Base-by-base conservation (phyloP, 23 tunicate species). In the Trididemnum clinides region DNA sequence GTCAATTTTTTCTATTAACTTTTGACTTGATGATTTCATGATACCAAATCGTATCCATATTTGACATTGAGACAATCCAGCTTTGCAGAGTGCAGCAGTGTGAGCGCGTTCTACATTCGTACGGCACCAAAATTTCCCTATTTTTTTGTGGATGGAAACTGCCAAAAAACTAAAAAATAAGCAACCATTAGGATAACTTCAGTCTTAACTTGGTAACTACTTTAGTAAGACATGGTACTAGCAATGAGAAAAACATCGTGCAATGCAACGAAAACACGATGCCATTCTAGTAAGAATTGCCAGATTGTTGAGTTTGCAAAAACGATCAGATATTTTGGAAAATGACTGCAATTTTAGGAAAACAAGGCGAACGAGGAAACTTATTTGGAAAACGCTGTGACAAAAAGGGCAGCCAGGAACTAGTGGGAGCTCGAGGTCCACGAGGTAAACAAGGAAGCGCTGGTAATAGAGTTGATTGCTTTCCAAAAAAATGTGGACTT, bases 341-440 rank as follows among this genome's bases (percentile, higher is more conserved):
- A 10, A 44, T 7, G 10, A 7, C 10, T 62, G 27, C 27, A 62
- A 4, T 18, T 69, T 37, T 18, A 73, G 80, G 80, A 20, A 21
- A 39, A 5, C 54, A 10, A 19, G 80, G 80, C 6, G 38, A 73
- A 73, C 54, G 57, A 3, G 80, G 80, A 37, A 73, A 73, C 37
- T 2, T 22, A 6, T 73, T 20, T 23, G 28, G 33, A 36, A 57
- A 57, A 36, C n/a, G 25, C 37, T 27, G 38, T 22, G 80, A 57
- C 5, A 73, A 37, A 28, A 73, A 73, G 38, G 80, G 80, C 12
- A 23, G 12, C n/a, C 80, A 73, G 28, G 80, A 57, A 5, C 1
- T 73, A 19, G 22, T 73, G 37, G 80, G 80, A 36, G 80, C 54
- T 10, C 37, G 80, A 73, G 80, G 80, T 12, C 28, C 31, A 2